Conservation (phyloP, 2,888 invertebrate species). For the Latrodectus hesperus region DNA sequence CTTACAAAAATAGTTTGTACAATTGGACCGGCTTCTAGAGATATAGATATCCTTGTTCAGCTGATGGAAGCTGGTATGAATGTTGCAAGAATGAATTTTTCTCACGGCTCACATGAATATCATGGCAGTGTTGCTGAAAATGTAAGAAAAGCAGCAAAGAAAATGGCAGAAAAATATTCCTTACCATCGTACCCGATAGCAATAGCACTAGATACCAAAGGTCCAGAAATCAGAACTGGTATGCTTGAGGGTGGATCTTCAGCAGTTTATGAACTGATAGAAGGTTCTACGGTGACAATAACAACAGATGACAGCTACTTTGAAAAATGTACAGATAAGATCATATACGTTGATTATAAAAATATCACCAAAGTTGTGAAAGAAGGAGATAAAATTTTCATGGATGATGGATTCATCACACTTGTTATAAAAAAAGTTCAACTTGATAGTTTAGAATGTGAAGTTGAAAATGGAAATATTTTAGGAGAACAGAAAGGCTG, state of each 20-base stretch:
- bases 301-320: background rate
- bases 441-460: background rate
- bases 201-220: slow-evolving; percentile 31
- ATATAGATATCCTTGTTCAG: background rate
- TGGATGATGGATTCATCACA: background rate
- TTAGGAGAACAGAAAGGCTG: background rate
- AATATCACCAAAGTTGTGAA: background rate
- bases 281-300: background rate
- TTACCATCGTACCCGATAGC: background rate
- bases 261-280: background rate
- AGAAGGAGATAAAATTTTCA: background rate
- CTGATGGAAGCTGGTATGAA: background rate
- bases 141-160: too few relatives aligned
- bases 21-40: background rate
- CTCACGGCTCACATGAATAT: background rate
- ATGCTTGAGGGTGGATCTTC: background rate
- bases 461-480: background rate
- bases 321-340: background rate
- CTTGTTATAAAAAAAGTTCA: background rate
- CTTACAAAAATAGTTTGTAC: slow-evolving; percentile 3
- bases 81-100: background rate
- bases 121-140: background rate
- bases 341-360: background rate
- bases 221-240: slow-evolving; percentile 21
- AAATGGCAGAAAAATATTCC: background rate